Evolutionary conservation across 1,140 invertebrate genomes (phyloP).

Genomic region (Rhagoletis pomonella): DNA sequence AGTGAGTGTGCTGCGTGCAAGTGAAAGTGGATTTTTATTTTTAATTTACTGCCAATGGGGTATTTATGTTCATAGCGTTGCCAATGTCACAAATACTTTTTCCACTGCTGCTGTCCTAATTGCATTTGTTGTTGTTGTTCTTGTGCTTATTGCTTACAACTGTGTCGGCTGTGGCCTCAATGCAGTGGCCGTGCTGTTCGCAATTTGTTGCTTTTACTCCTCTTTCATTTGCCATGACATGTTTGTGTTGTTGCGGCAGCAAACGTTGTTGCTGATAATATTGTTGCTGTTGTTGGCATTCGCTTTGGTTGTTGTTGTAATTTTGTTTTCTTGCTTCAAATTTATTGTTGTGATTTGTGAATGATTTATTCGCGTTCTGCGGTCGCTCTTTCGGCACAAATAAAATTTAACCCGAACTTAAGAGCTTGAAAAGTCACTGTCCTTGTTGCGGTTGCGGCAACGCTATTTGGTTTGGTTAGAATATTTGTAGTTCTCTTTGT

Average conservation of each 20-base stretch:
- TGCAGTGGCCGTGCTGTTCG: background rate
- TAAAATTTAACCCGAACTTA: background rate
- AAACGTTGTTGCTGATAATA: background rate
- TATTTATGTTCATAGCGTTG: conserved; percentile 18
- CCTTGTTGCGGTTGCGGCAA: background rate
- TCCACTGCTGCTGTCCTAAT: background rate
- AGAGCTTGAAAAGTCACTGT: background rate
- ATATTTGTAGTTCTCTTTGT: background rate
- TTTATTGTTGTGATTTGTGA: background rate
- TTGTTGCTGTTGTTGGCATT: background rate
- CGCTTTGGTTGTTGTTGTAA: background rate
- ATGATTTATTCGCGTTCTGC: background rate
- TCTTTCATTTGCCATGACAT: conserved; percentile 41
- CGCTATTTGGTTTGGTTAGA: background rate
- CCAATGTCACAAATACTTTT: background rate
- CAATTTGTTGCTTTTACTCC: conserved; percentile 27
- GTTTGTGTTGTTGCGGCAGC: background rate
- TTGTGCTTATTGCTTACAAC: background rate
- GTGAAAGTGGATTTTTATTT: conserved; percentile 38
- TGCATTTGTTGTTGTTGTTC: background rate
- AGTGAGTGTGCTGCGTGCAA: background rate
- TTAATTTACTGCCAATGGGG: conserved; percentile 32
- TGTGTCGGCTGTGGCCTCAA: conserved; percentile 7
- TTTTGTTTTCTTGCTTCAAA: background rate
- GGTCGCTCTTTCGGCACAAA: background rate